Conservation (phyloP, 2,797 vertebrate genomes). For the Eulemur rubriventer region DNA sequence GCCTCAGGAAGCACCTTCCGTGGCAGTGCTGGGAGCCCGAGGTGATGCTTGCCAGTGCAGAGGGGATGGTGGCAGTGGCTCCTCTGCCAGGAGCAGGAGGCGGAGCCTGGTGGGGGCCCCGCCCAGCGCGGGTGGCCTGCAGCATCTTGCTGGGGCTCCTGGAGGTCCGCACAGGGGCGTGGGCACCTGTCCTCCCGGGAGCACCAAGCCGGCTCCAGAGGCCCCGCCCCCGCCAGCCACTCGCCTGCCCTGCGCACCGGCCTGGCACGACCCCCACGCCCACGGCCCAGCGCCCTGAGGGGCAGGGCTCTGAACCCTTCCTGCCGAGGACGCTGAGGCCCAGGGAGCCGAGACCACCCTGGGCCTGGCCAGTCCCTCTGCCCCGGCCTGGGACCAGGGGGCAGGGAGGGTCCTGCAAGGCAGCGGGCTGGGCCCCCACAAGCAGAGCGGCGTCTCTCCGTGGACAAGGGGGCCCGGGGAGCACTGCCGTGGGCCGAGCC, state of each 20-base stretch:
- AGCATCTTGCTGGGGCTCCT: accelerated
- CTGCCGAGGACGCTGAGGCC: not conserved
- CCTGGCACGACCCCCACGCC: accelerated
- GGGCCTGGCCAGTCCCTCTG: not conserved
- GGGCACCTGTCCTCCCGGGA: not conserved
- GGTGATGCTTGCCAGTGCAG: accelerated
- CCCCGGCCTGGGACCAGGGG: not conserved
- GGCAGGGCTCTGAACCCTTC: not conserved
- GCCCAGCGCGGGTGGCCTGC: accelerated
- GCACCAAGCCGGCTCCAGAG: not conserved
- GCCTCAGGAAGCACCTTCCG: accelerated
- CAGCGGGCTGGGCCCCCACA: not conserved
- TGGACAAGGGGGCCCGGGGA: accelerated
- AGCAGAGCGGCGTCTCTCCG: accelerated
- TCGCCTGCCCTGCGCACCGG: too few relatives aligned
- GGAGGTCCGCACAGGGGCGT: accelerated
- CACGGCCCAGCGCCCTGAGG: not conserved
- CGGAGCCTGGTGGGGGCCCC: not conserved
- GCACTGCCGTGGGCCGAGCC: accelerated
- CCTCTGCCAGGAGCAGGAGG: not conserved
- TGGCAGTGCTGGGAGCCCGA: not conserved
- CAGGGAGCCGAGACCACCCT: not conserved
- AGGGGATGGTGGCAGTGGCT: accelerated
- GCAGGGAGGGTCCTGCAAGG: not conserved
- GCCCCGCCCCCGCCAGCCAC: too few relatives aligned